Percentiles rank a stretch among this genome's conserved stretches.
phyloP scores from a whole-genome alignment of 2,113 vertebrate genomes.

The Protobothrops mucrosquamatus region DNA sequence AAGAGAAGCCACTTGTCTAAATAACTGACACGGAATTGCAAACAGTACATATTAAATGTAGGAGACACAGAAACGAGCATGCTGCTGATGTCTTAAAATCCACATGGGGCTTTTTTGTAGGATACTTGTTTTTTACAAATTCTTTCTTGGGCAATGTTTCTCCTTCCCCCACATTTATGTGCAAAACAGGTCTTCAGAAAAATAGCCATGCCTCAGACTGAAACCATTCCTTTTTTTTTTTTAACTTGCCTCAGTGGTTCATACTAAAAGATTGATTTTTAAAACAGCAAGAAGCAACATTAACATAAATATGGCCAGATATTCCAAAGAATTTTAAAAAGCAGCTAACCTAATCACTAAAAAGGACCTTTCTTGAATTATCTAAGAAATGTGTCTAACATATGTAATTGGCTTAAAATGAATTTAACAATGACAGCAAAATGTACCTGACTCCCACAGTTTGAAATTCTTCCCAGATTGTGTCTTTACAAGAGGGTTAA shows the following conservation, averaged over 20 bases:
- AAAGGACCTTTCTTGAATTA: not conserved
- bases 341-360: not conserved
- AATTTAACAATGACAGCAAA: not conserved
- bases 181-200: not conserved
- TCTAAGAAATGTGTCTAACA: not conserved
- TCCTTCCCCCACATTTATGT: not conserved
- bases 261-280: not conserved
- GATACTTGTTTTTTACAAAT: not conserved
- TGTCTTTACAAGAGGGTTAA: not conserved
- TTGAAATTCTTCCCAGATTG: not conserved
- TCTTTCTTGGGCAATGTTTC: not conserved
- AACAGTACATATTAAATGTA: not conserved
- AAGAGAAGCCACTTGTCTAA: not conserved
- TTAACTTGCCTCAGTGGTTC: not conserved
- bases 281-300: not conserved
- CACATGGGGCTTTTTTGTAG: not conserved
- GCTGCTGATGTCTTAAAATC: not conserved
- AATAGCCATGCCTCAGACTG: not conserved
- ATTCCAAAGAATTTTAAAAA: not conserved
- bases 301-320: not conserved
- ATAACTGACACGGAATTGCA: not conserved
- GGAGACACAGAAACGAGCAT: not conserved
- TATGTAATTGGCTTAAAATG: not conserved
- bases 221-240: not conserved
- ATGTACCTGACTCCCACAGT: not conserved